Evolutionary conservation across 2,888 invertebrate genomes (phyloP), one percentile per base, ranked within the genome.

Genomic region (Lithodes maja): DNA sequence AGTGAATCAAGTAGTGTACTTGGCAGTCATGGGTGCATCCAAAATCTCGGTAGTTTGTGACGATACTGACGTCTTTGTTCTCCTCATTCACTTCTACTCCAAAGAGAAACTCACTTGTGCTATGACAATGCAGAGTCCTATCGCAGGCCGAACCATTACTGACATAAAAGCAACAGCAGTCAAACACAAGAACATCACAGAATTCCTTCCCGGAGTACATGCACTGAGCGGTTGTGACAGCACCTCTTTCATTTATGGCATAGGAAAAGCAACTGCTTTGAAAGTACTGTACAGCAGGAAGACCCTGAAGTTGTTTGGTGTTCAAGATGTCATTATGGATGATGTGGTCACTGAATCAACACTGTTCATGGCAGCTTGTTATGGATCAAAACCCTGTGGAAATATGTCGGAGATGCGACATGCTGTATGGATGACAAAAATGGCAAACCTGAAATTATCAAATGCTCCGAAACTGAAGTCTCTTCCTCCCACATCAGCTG

Each of bases 1-100:
- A 12, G 69, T 83, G 83, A 83, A 83, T 83, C 83, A 83, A 71
- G 69, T 71, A 71, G 83, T 83, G 71, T 69, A 83, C 52, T 85
- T 78, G 74, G 75, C 83, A 83, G 2, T 52, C 71, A 74, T 0
- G 83, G 83, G 83, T 74, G 83, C 83, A 74, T 74, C 54, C 55
- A 77, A 3, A 75, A 85, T 85, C 1, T 55, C 61, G 75, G 75
- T 85, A 54, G 61, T 85, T 78, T 85, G n/a, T 55, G 77, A 85
- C 77, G 77, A 85, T 78, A 85, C 85, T 0, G 85, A 85, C 85
- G 77, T 75, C 55, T 77, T 85, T 77, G 33, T 33, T 33, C 33
- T 33, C 33, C 33, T 33, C 33, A 33, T 33, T 33, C 33, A 33
- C 33, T 33, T 77, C 77, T 85, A 85, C 78, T 75, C 61, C 78